Conservation (phyloP, 2,113 vertebrate species). For the Clarias magur region DNA sequence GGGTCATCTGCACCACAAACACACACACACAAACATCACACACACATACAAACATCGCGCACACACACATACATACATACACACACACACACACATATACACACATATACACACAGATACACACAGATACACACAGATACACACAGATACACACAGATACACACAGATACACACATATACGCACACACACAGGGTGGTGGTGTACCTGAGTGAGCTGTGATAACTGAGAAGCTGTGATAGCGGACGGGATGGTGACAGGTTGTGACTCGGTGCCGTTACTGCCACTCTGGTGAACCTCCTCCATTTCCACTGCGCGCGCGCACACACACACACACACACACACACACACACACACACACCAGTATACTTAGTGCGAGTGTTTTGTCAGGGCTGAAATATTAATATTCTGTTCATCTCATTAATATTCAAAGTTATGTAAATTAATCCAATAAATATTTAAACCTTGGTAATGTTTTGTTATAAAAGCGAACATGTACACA, state of each 20-base stretch:
- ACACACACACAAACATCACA: neutral
- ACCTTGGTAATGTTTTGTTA: neutral
- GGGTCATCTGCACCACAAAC: slow-evolving; percentile 78
- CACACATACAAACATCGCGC: neutral
- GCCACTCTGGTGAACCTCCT: slow-evolving; percentile 69
- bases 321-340: neutral
- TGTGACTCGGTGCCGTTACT: slow-evolving; percentile 72
- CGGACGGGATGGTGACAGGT: slow-evolving; percentile 65
- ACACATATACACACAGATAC: neutral
- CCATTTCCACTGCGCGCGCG: slow-evolving; percentile 70
- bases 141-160: neutral
- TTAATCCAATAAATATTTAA: neutral
- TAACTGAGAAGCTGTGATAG: slow-evolving; percentile 70
- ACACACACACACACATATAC: neutral
- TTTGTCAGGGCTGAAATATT: neutral
- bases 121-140: neutral
- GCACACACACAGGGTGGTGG: neutral
- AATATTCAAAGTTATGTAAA: neutral
- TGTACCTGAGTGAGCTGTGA: slow-evolving; percentile 73
- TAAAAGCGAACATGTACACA: neutral
- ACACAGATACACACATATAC: neutral
- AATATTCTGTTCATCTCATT: neutral
- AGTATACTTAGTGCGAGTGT: neutral
- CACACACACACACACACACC: too few species aligned
- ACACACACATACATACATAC: neutral